These are phyloP conservation scores for Acanthococcus lagerstroemiae DNA, from an alignment of 2,888 invertebrate genomes.

Conservation along the genomic window DNA sequence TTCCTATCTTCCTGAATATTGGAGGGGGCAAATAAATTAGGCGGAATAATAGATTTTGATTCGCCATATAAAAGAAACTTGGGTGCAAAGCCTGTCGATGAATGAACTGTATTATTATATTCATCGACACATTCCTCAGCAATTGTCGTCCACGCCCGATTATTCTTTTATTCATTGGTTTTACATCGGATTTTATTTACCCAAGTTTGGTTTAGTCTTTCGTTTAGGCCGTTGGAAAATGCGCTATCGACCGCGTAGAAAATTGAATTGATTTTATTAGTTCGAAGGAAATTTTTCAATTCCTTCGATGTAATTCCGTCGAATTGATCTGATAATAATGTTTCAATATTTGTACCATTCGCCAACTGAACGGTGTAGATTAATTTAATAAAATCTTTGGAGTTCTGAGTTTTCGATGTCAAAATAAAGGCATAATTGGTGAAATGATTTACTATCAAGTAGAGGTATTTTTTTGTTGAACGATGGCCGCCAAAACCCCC, in stretches of 20 bases:
- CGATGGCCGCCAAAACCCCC: slow-evolving; percentile 39
- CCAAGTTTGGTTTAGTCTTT: slow-evolving; percentile 38
- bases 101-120: slow-evolving; percentile 38
- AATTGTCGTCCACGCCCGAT: slow-evolving; percentile 37
- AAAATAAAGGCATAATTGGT: slow-evolving; percentile 38
- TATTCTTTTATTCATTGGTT: slow-evolving; percentile 36
- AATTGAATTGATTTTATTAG: slow-evolving; percentile 34
- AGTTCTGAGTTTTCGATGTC: slow-evolving; percentile 38
- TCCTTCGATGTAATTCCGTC: slow-evolving; percentile 39
- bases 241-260: slow-evolving; percentile 36
- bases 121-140: slow-evolving; percentile 37
- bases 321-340: slow-evolving; percentile 39
- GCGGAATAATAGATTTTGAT: slow-evolving; percentile 33
- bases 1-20: slow-evolving; percentile 35
- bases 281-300: slow-evolving; percentile 38
- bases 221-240: slow-evolving; percentile 37
- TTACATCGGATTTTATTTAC: slow-evolving; percentile 38
- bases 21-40: slow-evolving; percentile 34
- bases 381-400: slow-evolving; percentile 39
- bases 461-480: slow-evolving; percentile 39
- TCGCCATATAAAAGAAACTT: slow-evolving; percentile 37
- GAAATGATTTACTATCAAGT: slow-evolving; percentile 39
- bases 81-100: slow-evolving; percentile 37
- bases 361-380: slow-evolving; percentile 34
- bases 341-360: slow-evolving; percentile 34